These are phyloP conservation scores for Oreonectes daqikongensis DNA, from an alignment of 2,797 vertebrate genomes.

Conservation along the genomic window DNA sequence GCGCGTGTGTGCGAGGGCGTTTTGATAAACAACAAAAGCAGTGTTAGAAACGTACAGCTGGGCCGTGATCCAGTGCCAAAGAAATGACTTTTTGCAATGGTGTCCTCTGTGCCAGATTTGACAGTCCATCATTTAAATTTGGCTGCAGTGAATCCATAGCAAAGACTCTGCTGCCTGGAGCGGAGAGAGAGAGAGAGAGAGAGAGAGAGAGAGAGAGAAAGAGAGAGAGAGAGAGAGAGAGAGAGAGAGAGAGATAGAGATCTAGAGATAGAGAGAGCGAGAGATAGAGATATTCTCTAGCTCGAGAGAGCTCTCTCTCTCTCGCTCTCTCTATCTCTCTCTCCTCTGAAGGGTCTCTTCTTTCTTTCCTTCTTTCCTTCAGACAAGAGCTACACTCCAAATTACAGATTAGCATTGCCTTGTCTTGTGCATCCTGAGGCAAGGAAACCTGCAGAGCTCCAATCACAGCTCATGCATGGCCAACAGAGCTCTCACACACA, in stretches of 20 bases:
- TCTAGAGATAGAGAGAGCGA: too few relatives aligned
- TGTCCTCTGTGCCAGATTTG: conserved; percentile 77
- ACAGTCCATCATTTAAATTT: conserved; percentile 85
- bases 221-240: too few relatives aligned
- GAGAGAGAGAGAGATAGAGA: too few relatives aligned
- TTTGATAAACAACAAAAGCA: conserved; percentile 73
- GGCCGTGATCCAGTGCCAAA: conserved; percentile 80
- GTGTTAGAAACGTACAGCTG: conserved; percentile 74
- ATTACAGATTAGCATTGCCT: conserved; percentile 71
- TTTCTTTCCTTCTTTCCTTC: conserved; percentile 46
- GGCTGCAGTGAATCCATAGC: conserved; percentile 76
- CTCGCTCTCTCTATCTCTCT: too few relatives aligned
- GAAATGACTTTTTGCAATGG: conserved; percentile 81
- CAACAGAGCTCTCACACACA: conserved; percentile 25
- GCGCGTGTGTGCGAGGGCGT: conserved; percentile 59
- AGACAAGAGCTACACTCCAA: conserved; percentile 70
- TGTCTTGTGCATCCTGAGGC: conserved; percentile 48
- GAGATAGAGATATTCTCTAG: too few relatives aligned
- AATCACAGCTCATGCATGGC: conserved; percentile 58
- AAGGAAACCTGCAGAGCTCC: conserved; percentile 54
- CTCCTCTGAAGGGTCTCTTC: conserved; percentile 73
- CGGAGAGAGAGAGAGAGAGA: conserved; percentile 18
- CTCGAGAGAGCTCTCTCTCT: too few relatives aligned
- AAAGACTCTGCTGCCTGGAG: conserved; percentile 78
- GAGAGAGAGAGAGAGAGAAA: conserved; percentile 5